phyloP scores from a whole-genome alignment of 2,797 vertebrate genomes.

The Acomys russatus region DNA sequence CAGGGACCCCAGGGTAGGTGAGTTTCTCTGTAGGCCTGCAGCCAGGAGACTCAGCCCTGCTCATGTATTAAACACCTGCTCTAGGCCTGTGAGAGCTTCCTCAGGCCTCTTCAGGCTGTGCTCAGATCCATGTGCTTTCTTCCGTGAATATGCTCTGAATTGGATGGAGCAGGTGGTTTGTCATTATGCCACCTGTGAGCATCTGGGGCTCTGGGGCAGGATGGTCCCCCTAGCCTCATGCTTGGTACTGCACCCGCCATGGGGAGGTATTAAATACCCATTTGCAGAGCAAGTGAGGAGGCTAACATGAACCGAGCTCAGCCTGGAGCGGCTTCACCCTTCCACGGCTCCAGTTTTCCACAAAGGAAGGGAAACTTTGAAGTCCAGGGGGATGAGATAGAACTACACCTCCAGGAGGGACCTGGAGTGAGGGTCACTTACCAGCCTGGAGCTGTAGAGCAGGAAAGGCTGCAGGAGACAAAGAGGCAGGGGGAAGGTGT shows the following conservation, averaged over 20 bases:
- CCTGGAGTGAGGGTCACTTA: constrained; percentile 66
- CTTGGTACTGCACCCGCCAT: background rate
- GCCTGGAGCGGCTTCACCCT: background rate
- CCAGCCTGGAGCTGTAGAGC: constrained; percentile 71
- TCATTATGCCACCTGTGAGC: background rate
- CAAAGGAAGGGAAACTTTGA: background rate
- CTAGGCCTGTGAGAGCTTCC: background rate
- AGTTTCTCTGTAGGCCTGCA: background rate
- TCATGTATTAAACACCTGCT: background rate
- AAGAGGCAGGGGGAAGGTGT: background rate
- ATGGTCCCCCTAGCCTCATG: background rate
- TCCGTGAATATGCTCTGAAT: background rate
- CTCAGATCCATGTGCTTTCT: too few species aligned
- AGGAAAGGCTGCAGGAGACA: constrained; percentile 75
- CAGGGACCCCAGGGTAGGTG: background rate
- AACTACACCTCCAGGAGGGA: background rate
- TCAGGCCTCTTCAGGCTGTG: background rate
- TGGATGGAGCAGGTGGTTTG: background rate
- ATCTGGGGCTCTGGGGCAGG: background rate
- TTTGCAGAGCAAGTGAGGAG: background rate
- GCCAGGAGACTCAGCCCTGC: background rate
- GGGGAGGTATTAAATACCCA: background rate
- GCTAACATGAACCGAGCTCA: background rate
- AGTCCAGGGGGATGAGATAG: background rate
- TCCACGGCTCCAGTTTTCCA: background rate